A percentile compares a stretch with the other conserved stretches of the same genome.
These are phyloP conservation scores for Fulmarus glacialis DNA, from an alignment of 2,113 vertebrate genomes.

Conservation along the genomic window DNA sequence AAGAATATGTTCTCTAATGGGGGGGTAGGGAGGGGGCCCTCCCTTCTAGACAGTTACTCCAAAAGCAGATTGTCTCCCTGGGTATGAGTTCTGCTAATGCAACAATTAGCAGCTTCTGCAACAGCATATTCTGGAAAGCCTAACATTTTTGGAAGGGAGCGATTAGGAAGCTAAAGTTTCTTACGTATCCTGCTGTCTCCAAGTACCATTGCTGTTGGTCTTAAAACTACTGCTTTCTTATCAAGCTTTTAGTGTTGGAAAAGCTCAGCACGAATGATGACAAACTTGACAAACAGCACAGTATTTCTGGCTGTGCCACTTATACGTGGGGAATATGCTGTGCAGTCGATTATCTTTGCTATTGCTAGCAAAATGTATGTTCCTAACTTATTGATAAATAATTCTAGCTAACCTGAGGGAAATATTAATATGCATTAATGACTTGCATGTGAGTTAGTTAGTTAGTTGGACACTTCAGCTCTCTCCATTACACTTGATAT, in stretches of 20 bases:
- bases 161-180: background rate
- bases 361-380: background rate
- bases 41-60: background rate
- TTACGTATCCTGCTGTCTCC: background rate
- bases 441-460: background rate
- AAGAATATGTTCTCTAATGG: background rate
- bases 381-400: background rate
- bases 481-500: background rate
- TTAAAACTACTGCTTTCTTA: background rate
- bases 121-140: background rate
- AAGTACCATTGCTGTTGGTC: background rate
- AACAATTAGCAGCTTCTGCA: background rate
- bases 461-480: background rate
- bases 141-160: background rate
- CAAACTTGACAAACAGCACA: background rate
- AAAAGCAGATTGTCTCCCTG: background rate
- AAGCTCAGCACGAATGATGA: background rate
- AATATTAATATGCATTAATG: background rate
- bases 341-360: background rate
- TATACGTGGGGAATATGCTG: background rate
- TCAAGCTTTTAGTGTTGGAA: background rate
- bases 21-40: accelerated
- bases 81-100: background rate
- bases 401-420: background rate
- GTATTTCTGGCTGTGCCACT: background rate